A percentile compares a stretch with the other conserved stretches of the same genome.
Evolutionary conservation across 2,888 invertebrate genomes (phyloP).

Genomic region (Alsophila aescularia): DNA sequence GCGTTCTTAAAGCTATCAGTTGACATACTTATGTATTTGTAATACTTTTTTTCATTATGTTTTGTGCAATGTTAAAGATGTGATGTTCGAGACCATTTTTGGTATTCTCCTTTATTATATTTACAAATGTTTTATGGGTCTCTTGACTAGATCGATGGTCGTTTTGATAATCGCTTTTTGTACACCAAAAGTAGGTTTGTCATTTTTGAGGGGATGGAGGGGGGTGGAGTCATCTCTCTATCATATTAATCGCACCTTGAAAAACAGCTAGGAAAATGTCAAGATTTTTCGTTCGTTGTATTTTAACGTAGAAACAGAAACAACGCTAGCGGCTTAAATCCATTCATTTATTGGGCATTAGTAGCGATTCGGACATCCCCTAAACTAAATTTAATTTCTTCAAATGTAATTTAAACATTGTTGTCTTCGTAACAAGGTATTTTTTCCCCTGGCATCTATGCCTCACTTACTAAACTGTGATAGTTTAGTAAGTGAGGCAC

Average conservation of each 20-base stretch:
- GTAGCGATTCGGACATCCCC: too few species aligned
- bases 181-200: slow-evolving; percentile 43
- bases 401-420: too few species aligned
- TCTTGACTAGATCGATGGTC: slow-evolving; percentile 68
- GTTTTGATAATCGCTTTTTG: slow-evolving; percentile 33
- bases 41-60: slow-evolving; percentile 63
- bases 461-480: too few species aligned
- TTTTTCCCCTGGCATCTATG: too few species aligned
- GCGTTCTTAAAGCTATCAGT: slow-evolving; percentile 77
- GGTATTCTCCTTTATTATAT: slow-evolving; percentile 45
- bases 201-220: neutral
- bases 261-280: neutral
- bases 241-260: neutral
- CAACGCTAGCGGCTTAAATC: too few species aligned
- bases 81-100: slow-evolving; percentile 45
- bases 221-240: too few species aligned
- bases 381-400: too few species aligned
- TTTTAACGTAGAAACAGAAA: too few species aligned
- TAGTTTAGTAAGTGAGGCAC: too few species aligned
- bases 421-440: too few species aligned
- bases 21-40: slow-evolving; percentile 76
- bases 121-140: slow-evolving; percentile 55
- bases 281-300: too few species aligned
- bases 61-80: slow-evolving; percentile 67
- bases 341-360: too few species aligned